Conservation (phyloP, 1,140 invertebrate genomes). For the Delia radicum region DNA sequence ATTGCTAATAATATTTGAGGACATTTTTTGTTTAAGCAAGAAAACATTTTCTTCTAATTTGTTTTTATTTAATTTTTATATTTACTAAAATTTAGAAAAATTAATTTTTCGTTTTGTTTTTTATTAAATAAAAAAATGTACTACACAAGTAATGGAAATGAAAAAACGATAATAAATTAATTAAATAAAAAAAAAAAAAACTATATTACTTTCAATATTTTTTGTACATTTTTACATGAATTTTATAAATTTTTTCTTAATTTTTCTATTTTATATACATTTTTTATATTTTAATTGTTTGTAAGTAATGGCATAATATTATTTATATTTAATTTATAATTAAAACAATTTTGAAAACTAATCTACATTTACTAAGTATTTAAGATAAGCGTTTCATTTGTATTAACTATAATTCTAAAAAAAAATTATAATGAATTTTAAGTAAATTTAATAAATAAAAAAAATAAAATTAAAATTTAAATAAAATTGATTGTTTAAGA, state of each 20-base stretch:
- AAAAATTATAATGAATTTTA: neutral
- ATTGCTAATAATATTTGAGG: neutral
- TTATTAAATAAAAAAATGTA: neutral
- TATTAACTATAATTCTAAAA: neutral
- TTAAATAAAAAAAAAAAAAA: neutral
- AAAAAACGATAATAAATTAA: neutral
- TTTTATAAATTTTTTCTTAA: neutral
- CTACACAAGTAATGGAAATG: neutral
- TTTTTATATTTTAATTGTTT: neutral
- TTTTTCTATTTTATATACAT: neutral
- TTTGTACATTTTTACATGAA: constrained; percentile 19
- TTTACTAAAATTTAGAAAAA: neutral
- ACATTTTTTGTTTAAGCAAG: neutral
- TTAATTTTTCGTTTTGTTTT: neutral
- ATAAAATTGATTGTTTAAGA: neutral
- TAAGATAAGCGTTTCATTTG: constrained; percentile 12
- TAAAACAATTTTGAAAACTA: constrained; percentile 10
- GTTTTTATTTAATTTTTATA: neutral
- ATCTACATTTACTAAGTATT: constrained; percentile 34
- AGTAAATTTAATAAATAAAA: neutral
- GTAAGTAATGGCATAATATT: constrained; percentile 3
- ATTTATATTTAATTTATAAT: neutral
- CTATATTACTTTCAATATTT: neutral
- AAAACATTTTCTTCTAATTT: neutral
- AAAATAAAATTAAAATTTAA: neutral